phyloP scores from a whole-genome alignment of 2,113 vertebrate genomes.

The Acinonyx jubatus region DNA sequence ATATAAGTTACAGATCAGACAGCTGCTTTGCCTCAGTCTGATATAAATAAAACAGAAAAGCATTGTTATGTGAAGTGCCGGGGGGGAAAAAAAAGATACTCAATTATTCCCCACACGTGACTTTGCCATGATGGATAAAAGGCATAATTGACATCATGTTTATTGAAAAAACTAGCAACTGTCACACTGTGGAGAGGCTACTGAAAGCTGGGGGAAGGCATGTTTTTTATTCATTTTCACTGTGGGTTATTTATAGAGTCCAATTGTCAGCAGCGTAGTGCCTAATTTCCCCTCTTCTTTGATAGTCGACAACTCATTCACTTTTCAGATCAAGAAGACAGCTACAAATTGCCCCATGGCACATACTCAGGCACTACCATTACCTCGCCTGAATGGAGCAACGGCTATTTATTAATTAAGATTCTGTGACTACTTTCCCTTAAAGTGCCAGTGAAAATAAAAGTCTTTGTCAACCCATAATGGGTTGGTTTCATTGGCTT shows the following conservation, averaged over 20 bases:
- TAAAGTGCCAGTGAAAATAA: conserved; percentile 60
- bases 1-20: conserved; percentile 81
- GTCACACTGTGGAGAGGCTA: conserved; percentile 80
- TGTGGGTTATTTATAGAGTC: conserved; percentile 82
- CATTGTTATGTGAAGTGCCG: conserved; percentile 79
- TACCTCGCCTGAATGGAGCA: conserved; percentile 65
- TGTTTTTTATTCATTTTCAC: conserved; percentile 82
- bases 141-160: conserved; percentile 84
- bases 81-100: conserved; percentile 65
- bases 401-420: conserved; percentile 79
- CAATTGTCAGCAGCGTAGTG: conserved; percentile 80
- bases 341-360: conserved; percentile 75
- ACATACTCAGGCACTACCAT: conserved; percentile 65
- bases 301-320: conserved; percentile 75
- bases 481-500: conserved; percentile 52
- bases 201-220: conserved; percentile 79
- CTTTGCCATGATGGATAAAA: conserved; percentile 82
- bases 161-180: conserved; percentile 83
- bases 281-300: conserved; percentile 81
- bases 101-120: conserved; percentile 79
- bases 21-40: conserved; percentile 82
- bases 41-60: conserved; percentile 76
- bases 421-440: conserved; percentile 68
- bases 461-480: conserved; percentile 54
- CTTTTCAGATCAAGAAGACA: conserved; percentile 78